phyloP scores from a whole-genome alignment of 2,797 vertebrate genomes.

The Gallinago stenura region DNA sequence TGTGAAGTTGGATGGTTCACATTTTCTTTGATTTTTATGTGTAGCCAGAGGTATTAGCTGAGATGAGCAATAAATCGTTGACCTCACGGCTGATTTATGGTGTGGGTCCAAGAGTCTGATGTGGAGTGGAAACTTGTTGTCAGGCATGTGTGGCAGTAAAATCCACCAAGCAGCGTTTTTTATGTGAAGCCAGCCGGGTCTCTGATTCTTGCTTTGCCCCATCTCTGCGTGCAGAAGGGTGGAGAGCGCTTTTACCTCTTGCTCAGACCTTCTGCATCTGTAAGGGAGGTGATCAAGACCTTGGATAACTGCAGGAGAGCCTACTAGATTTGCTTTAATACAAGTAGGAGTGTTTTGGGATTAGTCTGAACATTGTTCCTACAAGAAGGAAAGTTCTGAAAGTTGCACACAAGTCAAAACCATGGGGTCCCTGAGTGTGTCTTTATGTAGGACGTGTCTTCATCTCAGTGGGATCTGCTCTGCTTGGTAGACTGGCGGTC shows the following conservation, averaged over 20 bases:
- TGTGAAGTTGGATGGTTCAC: not conserved
- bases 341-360: rapidly evolving
- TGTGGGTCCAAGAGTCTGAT: not conserved
- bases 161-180: not conserved
- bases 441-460: not conserved
- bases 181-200: rapidly evolving
- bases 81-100: rapidly evolving
- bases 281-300: not conserved
- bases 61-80: not conserved
- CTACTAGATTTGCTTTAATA: not conserved
- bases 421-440: rapidly evolving
- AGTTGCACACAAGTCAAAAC: not conserved
- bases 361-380: not conserved
- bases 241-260: not conserved
- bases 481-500: not conserved
- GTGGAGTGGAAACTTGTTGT: not conserved
- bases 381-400: not conserved
- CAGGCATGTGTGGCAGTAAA: not conserved
- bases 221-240: not conserved
- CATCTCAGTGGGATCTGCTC: not conserved
- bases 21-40: not conserved
- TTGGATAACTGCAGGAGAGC: not conserved
- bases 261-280: not conserved
- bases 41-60: not conserved
- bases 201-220: not conserved